Conservation (phyloP, 2,797 vertebrate species). For the Esox lucius region DNA sequence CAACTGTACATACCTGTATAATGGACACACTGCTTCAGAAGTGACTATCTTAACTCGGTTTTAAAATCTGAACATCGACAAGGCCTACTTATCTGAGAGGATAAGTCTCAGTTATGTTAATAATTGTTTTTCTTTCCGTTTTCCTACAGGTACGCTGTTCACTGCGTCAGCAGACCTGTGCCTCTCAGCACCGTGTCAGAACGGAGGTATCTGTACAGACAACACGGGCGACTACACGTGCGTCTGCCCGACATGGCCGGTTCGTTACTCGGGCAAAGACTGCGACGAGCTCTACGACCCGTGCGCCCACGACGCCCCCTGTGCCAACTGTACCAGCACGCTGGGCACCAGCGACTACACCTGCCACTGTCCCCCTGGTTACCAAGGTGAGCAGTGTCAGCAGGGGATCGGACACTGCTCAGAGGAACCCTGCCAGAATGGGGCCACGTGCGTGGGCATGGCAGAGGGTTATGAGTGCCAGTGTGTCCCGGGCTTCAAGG, state of each 20-base stretch:
- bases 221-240: constrained; percentile 74
- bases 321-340: constrained; percentile 67
- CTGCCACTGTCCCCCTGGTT: constrained; percentile 77
- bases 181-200: constrained; percentile 78
- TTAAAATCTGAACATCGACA: not conserved
- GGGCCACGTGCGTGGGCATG: constrained; percentile 73
- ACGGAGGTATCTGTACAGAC: constrained; percentile 78
- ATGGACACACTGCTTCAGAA: not conserved
- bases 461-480: constrained; percentile 67
- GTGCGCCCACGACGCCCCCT: constrained; percentile 64
- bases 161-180: constrained; percentile 73
- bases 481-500: constrained; percentile 77
- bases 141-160: constrained; percentile 68
- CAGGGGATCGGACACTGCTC: constrained; percentile 62
- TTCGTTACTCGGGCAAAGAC: constrained; percentile 71
- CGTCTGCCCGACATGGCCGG: constrained; percentile 63
- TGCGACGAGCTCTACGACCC: constrained; percentile 79
- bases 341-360: constrained; percentile 67
- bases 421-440: constrained; percentile 77
- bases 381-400: constrained; percentile 67
- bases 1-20: too few relatives aligned
- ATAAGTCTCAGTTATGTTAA: not conserved
- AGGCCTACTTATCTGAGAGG: not conserved
- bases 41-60: not conserved
- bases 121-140: not conserved